Conservation (phyloP, 2,888 invertebrate species). For the Elmis aenea region DNA sequence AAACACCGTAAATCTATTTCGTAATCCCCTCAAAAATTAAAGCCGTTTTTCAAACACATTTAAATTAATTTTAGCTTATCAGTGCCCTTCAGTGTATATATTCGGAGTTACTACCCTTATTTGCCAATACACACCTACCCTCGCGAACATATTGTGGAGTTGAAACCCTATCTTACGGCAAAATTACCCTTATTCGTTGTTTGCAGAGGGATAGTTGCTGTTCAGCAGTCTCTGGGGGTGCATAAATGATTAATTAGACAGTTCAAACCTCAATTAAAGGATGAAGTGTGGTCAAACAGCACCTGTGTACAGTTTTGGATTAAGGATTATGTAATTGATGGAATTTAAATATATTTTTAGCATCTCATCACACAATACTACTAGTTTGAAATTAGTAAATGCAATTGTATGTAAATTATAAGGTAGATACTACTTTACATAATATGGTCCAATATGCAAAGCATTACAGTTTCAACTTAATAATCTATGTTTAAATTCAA, state of each 20-base stretch:
- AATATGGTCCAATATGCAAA: too few relatives aligned
- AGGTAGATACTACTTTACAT: too few relatives aligned
- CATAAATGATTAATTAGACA: slow-evolving; percentile 38
- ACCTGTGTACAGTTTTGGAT: slow-evolving; percentile 36
- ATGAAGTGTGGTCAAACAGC: slow-evolving; percentile 32
- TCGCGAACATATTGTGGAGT: slow-evolving; percentile 20
- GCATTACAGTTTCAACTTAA: too few relatives aligned
- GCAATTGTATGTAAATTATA: too few relatives aligned
- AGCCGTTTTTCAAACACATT: slow-evolving; percentile 21
- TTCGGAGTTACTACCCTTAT: slow-evolving; percentile 28
- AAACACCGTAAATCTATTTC: too few relatives aligned
- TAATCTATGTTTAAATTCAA: too few relatives aligned
- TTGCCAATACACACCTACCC: slow-evolving; percentile 25
- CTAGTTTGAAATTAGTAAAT: too few relatives aligned
- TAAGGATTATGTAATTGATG: too few relatives aligned
- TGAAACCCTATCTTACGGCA: slow-evolving; percentile 11
- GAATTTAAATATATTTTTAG: too few relatives aligned
- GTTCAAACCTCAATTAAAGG: slow-evolving; percentile 36
- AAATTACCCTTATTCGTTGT: slow-evolving; percentile 13
- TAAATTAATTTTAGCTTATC: slow-evolving; percentile 34
- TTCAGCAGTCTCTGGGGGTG: slow-evolving; percentile 27
- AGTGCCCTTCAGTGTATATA: slow-evolving; percentile 28
- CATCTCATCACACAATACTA: too few relatives aligned
- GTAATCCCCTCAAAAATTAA: slow-evolving; percentile 8
- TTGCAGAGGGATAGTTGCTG: slow-evolving; percentile 14